A percentile compares a stretch with the other conserved stretches of the same genome.
Conservation (phyloP, 2,113 vertebrate genomes). For the Xyliphius kryptos region DNA sequence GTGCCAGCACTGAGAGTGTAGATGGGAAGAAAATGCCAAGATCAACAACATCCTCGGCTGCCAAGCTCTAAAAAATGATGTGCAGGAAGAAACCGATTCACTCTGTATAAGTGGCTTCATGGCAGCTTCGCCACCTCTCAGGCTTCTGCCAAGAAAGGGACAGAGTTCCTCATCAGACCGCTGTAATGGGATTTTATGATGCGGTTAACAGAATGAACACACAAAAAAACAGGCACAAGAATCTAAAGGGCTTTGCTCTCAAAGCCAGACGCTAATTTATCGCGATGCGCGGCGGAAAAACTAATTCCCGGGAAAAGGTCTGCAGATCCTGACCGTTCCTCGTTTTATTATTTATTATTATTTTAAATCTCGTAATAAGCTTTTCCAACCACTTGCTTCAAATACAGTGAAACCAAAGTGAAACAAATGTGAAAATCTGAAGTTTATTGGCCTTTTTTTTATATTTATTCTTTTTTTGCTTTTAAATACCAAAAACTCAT, state of each 20-base stretch:
- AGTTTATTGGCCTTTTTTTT: too few species aligned
- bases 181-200: conserved; percentile 24
- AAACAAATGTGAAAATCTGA: too few species aligned
- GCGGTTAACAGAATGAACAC: conserved; percentile 19
- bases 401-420: too few species aligned
- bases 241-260: not conserved
- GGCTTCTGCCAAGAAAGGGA: conserved; percentile 24
- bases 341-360: too few species aligned
- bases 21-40: conserved; percentile 43
- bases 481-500: too few species aligned
- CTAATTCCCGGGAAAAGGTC: too few species aligned
- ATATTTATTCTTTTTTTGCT: too few species aligned
- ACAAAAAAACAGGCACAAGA: not conserved
- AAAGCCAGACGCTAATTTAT: too few species aligned
- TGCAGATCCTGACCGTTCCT: too few species aligned
- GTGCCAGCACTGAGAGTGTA: conserved; percentile 27
- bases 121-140: conserved; percentile 1
- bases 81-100: conserved; percentile 51
- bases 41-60: conserved; percentile 36
- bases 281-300: too few species aligned
- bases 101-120: conserved; percentile 56
- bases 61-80: conserved; percentile 61
- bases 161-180: conserved; percentile 25
- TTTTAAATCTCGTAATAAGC: too few species aligned
- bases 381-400: too few species aligned